phyloP scores from a whole-genome alignment of 2,113 vertebrate species.

The Grallaria varia region DNA sequence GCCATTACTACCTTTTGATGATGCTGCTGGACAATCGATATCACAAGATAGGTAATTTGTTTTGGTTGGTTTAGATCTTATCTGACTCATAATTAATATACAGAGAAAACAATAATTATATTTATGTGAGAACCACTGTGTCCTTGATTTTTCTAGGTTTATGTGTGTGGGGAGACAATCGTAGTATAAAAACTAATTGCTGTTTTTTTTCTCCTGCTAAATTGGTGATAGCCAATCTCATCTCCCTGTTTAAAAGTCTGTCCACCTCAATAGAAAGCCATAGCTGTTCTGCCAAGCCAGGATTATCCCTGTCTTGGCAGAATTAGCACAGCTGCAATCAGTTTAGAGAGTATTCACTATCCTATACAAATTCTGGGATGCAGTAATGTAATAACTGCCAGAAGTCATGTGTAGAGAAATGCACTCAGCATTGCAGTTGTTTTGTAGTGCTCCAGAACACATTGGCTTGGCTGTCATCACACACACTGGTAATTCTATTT shows the following conservation, averaged over 20 bases:
- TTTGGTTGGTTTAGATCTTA: not conserved
- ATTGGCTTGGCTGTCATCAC: not conserved
- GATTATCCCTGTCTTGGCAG: not conserved
- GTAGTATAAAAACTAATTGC: not conserved
- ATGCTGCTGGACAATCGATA: not conserved
- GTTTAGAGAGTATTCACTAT: not conserved
- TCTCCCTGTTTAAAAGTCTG: not conserved
- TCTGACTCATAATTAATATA: not conserved
- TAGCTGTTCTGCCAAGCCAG: not conserved
- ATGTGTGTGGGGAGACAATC: not conserved
- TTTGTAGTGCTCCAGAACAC: not conserved
- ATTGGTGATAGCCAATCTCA: not conserved
- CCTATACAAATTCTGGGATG: not conserved
- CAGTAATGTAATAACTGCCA: not conserved
- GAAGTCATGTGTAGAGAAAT: not conserved
- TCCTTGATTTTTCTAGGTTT: not conserved
- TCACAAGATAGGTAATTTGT: conserved; percentile 34
- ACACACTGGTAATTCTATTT: not conserved
- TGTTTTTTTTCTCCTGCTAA: not conserved
- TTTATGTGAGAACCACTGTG: not conserved
- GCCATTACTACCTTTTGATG: conserved; percentile 50
- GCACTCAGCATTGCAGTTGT: not conserved
- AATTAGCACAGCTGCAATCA: not conserved
- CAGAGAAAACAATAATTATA: not conserved
- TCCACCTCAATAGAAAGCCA: not conserved